Conservation (phyloP, 2,113 vertebrate species). For the Syrmaticus mikado region DNA sequence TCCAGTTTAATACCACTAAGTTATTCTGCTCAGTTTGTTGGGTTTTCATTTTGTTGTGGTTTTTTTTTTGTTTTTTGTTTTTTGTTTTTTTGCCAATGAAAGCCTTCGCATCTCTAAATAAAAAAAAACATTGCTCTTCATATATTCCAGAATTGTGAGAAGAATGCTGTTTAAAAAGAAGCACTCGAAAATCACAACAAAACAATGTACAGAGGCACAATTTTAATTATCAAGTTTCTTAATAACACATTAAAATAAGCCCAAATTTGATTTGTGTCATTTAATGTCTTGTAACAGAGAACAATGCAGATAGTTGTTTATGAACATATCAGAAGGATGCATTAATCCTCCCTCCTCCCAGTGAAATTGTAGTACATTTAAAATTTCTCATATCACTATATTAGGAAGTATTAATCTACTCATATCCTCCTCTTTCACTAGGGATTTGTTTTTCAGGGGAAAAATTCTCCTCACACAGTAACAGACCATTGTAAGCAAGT, state of each 20-base stretch:
- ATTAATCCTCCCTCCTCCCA: neutral
- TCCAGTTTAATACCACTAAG: neutral
- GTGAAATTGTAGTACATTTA: neutral
- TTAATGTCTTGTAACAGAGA: neutral
- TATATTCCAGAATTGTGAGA: neutral
- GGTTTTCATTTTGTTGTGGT: neutral
- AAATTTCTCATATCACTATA: neutral
- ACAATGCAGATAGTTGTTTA: neutral
- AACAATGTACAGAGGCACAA: neutral
- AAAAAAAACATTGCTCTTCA: neutral
- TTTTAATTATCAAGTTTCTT: neutral
- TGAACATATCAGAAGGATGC: neutral
- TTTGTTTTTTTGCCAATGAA: neutral
- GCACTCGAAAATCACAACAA: neutral
- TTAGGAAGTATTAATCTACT: neutral
- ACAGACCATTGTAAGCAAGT: fast-evolving
- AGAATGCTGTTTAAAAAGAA: neutral
- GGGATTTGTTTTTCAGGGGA: neutral
- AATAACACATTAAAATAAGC: neutral
- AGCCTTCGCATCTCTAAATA: neutral
- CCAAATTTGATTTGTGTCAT: neutral
- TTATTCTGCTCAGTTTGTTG: neutral
- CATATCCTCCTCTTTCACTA: neutral
- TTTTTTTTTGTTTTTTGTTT: neutral
- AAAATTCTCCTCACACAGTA: neutral